Evolutionary conservation across 1,140 invertebrate species (phyloP).

Genomic region (Amyelois transitella): DNA sequence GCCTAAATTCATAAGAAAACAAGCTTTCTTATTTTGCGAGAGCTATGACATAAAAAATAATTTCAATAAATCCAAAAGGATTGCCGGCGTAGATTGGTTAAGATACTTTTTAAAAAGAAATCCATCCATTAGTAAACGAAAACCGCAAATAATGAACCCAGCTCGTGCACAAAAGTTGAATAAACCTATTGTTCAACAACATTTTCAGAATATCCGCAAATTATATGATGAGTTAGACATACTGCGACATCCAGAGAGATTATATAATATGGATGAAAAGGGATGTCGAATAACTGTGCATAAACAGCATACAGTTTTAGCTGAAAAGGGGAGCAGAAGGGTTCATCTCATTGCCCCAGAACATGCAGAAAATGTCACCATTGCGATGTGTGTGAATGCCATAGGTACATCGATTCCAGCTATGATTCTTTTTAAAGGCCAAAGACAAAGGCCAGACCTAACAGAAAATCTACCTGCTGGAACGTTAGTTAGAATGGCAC

Average conservation of each 20-base stretch:
- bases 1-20: conserved; percentile 18
- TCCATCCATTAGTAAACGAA: conserved; percentile 26
- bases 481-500: conserved; percentile 27
- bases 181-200: conserved; percentile 33
- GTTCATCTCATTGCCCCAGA: conserved; percentile 48
- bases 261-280: conserved; percentile 68
- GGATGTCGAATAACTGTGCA: conserved; percentile 50
- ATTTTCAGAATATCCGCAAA: conserved; percentile 33
- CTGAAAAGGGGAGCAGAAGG: conserved; percentile 43
- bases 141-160: conserved; percentile 48
- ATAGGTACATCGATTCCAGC: conserved; percentile 26
- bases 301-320: conserved; percentile 36
- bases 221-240: conserved; percentile 34
- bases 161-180: conserved; percentile 53
- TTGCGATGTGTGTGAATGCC: conserved; percentile 46
- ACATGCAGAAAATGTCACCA: conserved; percentile 56
- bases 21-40: conserved; percentile 25
- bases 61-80: conserved; percentile 24
- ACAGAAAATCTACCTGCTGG: conserved; percentile 36
- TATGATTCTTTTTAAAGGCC: conserved; percentile 54
- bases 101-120: conserved; percentile 27
- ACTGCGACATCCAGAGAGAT: conserved; percentile 32
- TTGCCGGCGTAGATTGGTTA: conserved; percentile 31
- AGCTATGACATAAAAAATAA: conserved; percentile 19
- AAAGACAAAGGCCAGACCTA: conserved; percentile 31